Base-by-base conservation (phyloP, 2,113 vertebrate genomes). In the Chloroceryle aenea region DNA sequence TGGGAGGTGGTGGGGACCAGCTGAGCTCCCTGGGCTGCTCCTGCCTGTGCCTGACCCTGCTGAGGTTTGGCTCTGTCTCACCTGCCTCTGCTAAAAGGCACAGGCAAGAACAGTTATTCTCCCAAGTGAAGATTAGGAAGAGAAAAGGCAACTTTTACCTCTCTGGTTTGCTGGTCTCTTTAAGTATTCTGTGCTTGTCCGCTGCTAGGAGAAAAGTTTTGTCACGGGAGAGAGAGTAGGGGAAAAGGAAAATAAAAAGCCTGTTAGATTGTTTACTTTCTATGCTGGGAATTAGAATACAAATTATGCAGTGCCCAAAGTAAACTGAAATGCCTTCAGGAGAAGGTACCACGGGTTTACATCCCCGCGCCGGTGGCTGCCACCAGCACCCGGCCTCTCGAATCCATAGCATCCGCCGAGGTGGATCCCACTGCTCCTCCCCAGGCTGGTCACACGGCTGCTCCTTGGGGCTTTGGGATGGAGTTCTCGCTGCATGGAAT, bases 401-500 rank as follows among this genome's bases (percentile, higher is more conserved):
- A 22, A 12, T 2, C 43, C n/a, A 5, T 23, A 2, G 6, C 2
- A 10, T 10, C 47, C 27, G 32, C 8, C 0, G 5, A 40, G 63
- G 43, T 8, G 69, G 47, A 12, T 36, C 64, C 26, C 26, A 6
- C 40, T 1, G 16, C 23, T 26, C 11, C 50, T 73, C 52, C 42
- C 4, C 20, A 7, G 9, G 53, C n/a, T 1, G 0, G 6, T 10
- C 19, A 4, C 72, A 8, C 2, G 0, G 5, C 29, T 42, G 10
- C 4, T 22, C 72, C 56, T 15, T 5, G 0, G 42, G 25, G 25
- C 30, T 47, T 20, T 10, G n/a, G 30, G 58, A 4, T 26, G 52
- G 36, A 48, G 30, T 36, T 32, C 32, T 23, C 32, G 1, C 3
- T 19, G 50, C 52, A 3, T 2, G 9, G 30, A 34, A 25, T 29